phyloP scores from a whole-genome alignment of 2,113 vertebrate genomes.

The Boulengeromyrus knoepffleri region DNA sequence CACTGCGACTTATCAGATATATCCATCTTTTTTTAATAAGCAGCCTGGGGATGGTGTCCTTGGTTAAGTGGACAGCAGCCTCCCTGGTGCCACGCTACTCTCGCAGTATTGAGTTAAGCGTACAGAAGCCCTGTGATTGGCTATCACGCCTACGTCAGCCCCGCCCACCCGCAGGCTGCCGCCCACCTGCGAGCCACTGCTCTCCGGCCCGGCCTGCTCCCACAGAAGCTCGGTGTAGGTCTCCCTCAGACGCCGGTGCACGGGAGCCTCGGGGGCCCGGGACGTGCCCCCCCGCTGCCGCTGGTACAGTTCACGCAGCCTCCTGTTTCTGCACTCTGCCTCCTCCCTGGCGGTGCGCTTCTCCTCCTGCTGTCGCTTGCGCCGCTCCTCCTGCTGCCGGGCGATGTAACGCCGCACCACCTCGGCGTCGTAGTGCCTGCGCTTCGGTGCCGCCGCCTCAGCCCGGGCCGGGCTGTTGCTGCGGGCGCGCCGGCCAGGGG shows the following conservation, averaged over 20 bases:
- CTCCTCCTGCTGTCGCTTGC: slow-evolving; percentile 77
- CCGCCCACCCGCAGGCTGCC: not conserved
- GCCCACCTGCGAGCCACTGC: slow-evolving; percentile 40
- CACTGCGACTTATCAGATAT: not conserved
- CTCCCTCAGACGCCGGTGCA: slow-evolving; percentile 51
- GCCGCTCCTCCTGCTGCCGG: slow-evolving; percentile 84
- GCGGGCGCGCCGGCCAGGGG: slow-evolving; percentile 43
- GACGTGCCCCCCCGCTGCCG: slow-evolving; percentile 73
- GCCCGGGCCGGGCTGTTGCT: slow-evolving; percentile 71
- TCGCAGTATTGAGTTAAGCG: not conserved
- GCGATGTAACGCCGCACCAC: slow-evolving; percentile 83
- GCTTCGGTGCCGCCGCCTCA: slow-evolving; percentile 61
- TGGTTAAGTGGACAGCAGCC: not conserved
- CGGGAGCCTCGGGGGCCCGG: slow-evolving; percentile 40
- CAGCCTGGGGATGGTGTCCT: not conserved
- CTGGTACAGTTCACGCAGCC: slow-evolving; percentile 79
- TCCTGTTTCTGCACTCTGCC: slow-evolving; percentile 68
- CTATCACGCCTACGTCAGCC: not conserved
- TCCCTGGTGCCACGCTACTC: not conserved
- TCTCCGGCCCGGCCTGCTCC: slow-evolving; percentile 60
- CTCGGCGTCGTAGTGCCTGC: slow-evolving; percentile 84
- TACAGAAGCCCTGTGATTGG: not conserved
- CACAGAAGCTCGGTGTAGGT: slow-evolving; percentile 77
- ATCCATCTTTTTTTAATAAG: not conserved
- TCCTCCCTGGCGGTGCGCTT: slow-evolving; percentile 77